Percentiles rank a stretch among this genome's conserved stretches.
Evolutionary conservation across 2,797 vertebrate genomes (phyloP).

Genomic region (Smutsia temminckii): DNA sequence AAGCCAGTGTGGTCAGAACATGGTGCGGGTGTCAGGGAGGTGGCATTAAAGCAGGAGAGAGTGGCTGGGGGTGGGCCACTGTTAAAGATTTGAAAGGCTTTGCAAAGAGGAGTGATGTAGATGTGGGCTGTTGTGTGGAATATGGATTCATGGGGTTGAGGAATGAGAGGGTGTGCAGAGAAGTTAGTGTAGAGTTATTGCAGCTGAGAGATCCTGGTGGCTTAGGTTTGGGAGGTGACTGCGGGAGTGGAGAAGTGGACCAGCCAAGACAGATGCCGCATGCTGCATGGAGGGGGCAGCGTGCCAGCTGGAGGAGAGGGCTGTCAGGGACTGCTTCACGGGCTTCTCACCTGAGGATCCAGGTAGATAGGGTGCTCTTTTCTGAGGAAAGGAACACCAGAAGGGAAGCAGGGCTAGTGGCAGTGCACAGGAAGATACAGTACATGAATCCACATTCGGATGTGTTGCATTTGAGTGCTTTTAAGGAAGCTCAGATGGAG

Average conservation of each 20-base stretch:
- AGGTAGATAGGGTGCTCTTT: not conserved
- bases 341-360: not conserved
- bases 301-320: not conserved
- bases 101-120: not conserved
- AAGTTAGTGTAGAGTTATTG: not conserved
- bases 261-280: rapidly evolving
- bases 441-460: rapidly evolving
- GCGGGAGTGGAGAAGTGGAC: not conserved
- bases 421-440: no score
- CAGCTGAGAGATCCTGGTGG: not conserved
- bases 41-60: not conserved
- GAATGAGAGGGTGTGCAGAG: not conserved
- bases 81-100: not conserved
- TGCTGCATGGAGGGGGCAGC: no score
- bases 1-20: not conserved
- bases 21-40: not conserved
- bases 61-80: not conserved
- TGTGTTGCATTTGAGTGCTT: not conserved
- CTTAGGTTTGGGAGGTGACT: not conserved
- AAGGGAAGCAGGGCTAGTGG: not conserved
- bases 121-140: not conserved
- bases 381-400: not conserved
- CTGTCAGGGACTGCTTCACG: rapidly evolving
- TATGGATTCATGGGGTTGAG: not conserved
- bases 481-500: not conserved